Percentiles rank a stretch among this genome's conserved stretches.
phyloP scores from a whole-genome alignment of 2,888 invertebrate species.

The Rotaria sp. region DNA sequence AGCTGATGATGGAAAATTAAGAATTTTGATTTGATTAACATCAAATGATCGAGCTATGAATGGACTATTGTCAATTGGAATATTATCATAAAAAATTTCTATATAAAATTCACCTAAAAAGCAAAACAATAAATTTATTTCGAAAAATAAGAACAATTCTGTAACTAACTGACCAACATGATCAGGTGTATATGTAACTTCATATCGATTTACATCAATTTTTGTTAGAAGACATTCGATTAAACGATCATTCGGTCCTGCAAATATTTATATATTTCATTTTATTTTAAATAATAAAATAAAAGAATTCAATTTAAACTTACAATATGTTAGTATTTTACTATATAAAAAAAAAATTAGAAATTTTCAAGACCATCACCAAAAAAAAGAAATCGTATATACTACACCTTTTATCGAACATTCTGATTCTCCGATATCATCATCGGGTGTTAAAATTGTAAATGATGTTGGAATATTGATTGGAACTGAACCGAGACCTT shows the following conservation, averaged over 20 bases:
- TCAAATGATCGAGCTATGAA: conserved; percentile 2
- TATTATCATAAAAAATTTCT: conserved; percentile 46
- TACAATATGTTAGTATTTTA: not conserved
- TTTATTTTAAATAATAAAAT: not conserved
- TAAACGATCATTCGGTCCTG: conserved; percentile 28
- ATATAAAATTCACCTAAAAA: conserved; percentile 46
- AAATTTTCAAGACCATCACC: not conserved
- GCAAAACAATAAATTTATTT: not conserved
- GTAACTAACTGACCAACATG: not conserved
- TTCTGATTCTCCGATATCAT: conserved; percentile 54
- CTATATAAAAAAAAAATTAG: not conserved
- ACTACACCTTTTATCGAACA: conserved; percentile 7
- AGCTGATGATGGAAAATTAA: conserved; percentile 45
- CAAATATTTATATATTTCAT: not conserved
- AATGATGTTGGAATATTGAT: conserved; percentile 78
- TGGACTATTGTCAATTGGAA: conserved; percentile 42
- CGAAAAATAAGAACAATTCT: not conserved
- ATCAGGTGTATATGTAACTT: not conserved
- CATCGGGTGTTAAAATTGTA: conserved; percentile 69
- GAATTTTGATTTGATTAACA: conserved; percentile 9
- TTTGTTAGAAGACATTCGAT: conserved; percentile 33
- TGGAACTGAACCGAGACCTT: conserved; percentile 77
- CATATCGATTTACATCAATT: not conserved
- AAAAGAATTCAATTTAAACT: not conserved
- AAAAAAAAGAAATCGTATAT: not conserved